These are phyloP conservation scores for Romanogobio albipinnatus DNA, from an alignment of 2,113 vertebrate genomes.

Conservation along the genomic window DNA sequence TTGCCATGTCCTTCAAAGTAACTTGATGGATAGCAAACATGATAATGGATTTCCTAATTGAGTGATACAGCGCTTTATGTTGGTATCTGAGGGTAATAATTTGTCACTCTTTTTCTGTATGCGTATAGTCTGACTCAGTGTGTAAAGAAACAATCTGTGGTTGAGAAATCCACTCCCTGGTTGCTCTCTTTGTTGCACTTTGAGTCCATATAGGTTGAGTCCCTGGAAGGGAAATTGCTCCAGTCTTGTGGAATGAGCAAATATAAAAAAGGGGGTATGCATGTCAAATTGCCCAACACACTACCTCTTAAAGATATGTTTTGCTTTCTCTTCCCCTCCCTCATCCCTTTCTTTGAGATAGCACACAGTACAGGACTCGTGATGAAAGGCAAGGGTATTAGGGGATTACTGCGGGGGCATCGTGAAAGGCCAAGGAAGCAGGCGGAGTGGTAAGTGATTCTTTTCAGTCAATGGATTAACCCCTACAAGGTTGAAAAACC, in stretches of 20 bases:
- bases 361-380: conserved; percentile 17
- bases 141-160: neutral
- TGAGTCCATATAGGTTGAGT: neutral
- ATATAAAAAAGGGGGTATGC: conserved; percentile 30
- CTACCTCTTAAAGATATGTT: conserved; percentile 26
- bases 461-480: conserved; percentile 58
- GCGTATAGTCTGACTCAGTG: neutral
- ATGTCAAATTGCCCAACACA: conserved; percentile 21
- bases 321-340: conserved; percentile 30
- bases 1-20: conserved; percentile 17
- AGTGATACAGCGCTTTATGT: conserved; percentile 26
- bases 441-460: conserved; percentile 47
- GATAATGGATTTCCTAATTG: conserved; percentile 47
- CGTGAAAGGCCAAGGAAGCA: conserved; percentile 35
- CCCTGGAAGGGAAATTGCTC: conserved; percentile 31
- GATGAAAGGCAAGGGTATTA: conserved; percentile 53
- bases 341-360: conserved; percentile 42
- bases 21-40: conserved; percentile 43
- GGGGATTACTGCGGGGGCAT: conserved; percentile 44
- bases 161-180: neutral
- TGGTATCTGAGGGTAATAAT: conserved; percentile 13
- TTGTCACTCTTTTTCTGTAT: conserved; percentile 29
- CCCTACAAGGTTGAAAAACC: conserved; percentile 35
- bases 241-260: conserved; percentile 13
- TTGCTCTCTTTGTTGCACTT: neutral